Base-by-base conservation (phyloP, 1,140 invertebrate genomes). In the Myzus persicae region DNA sequence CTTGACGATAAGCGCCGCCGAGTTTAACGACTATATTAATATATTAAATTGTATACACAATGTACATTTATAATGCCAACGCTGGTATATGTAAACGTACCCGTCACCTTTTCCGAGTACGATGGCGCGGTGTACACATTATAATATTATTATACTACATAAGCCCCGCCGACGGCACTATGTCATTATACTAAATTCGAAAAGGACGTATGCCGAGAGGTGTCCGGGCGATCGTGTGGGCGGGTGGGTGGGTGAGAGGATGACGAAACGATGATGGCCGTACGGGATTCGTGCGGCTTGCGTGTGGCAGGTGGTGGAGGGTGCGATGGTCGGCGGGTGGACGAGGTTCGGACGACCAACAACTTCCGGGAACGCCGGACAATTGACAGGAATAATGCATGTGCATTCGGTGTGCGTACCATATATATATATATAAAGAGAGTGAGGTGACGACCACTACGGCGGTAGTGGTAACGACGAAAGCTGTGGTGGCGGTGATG, bases 371-470 rank as follows among this genome's bases (percentile, higher is more conserved):
- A n/a, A 67, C 26, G 26, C 26, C 54, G 59, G 36, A 91, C 90
- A 67, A 76, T 91, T 76, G 54, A 76, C 59, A 76, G 40, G 40
- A 81, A 91, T 67, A 91, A 91, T 76, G 59, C 90, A 91, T 42
- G 40, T 76, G 59, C 90, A 40, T 89, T 54, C 26, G 26, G 85
- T 46, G 42, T 87, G 31, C 31, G 85, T n/a, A n/a, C n/a, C 85
- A 38, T 48, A n/a, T n/a, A 18, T 44, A 26, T 87, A n/a, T 38
- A n/a, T 59, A 22, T 81, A n/a, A 14, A n/a, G 22, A 24, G 81
- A 40, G 36, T 42, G 67, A 76, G 67, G 31, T 76, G 31, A 36
- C 67, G 67, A 76, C 67, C 67, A 76, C 67, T 76, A 76, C 67
- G 8, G 67, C 11, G n/a, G 67, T 76, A 76, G 38, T 84, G 9